Base-by-base conservation (phyloP, 2,113 vertebrate genomes). In the Ia io region DNA sequence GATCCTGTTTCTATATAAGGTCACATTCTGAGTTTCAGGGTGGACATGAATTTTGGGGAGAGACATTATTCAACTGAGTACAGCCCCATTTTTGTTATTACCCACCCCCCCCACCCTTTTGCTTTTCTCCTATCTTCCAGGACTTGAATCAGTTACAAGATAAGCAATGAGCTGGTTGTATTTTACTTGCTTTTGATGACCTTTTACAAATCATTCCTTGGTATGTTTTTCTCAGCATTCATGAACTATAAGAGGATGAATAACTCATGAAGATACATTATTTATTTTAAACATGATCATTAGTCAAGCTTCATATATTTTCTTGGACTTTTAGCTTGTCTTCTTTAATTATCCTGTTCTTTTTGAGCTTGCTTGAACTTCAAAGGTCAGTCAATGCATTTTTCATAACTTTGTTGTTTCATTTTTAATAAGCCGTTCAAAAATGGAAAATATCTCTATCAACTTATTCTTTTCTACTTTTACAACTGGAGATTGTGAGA, bases 331-430 rank as follows among this genome's bases (percentile, higher is more conserved):
- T 96, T 71, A 76, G 70, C 67, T 93, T 94, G 84, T 93, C 90
- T 90, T 92, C 84, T 56, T 94, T 89, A 96, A 97, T 95, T 95
- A 93, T 78, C 49, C 61, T 93, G 70, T 18, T 93, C 61, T 51
- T 93, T 93, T 56, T 5, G 80, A 61, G 49, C 42, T 69, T 93
- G 35, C 20, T 42, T 85, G 63, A 95, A 93, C 28, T 85, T 93
- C 61, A 97, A 94, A 97, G 56, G 67, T 93, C 73, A 93, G 61
- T 53, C 25, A 73, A 69, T 94, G 59, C 44, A 90, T 94, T 95
- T 97, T 94, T 96, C 10, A 69, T 95, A 77, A 84, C 47, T 70
- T 93, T 61, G 25, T 61, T 61, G 40, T 59, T 96, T 92, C 32
- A 67, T 90, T 96, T 95, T 94, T 73, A 95, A 32, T 73, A 89